Evolutionary conservation across 2,797 vertebrate species (phyloP), one percentile per base, ranked within the genome.

Genomic region (Tenualosa thibaudeaui): DNA sequence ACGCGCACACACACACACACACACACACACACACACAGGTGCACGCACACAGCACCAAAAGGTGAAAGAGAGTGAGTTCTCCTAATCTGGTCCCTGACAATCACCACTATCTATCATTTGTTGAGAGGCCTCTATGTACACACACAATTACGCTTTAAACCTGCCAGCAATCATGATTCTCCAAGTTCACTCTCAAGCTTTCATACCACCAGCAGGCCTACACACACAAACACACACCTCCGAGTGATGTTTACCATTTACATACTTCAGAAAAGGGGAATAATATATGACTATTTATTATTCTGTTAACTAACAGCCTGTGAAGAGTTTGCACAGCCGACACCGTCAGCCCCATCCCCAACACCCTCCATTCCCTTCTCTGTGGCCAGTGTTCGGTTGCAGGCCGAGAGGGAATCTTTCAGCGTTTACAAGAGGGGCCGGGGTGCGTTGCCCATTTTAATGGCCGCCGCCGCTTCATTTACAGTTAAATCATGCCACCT

Each of bases 401-500:
- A 86, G 87, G 81, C 83, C 82, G 81, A 88, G 86, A 85, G 56
- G 22, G 82, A 82, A 84, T 82, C 50, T 90, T 85, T 87, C 82
- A 40, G 15, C 51, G 81, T 88, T 84, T 85, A 86, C 37, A 82
- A 62, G 81, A 75, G 68, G 37, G 89, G 84, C 81, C 81, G 81
- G 84, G 40, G 62, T 89, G 85, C 60, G 85, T 83, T 81, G 53
- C 84, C 86, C 88, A 90, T 86, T 84, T 85, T 89, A 88, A 90
- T 92, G 54, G 46, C 90, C 82, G 84, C 58, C 82, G 86, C 81
- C 81, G 56, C 86, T 89, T 89, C 81, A 90, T 92, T 89, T 88
- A 85, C 89, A 91, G 92, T 92, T 85, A 54, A 86, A 89, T 86
- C 85, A 86, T 88, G 87, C 89, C 84, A 84, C 89, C 89, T 89